Base-by-base conservation (phyloP, 2,113 vertebrate species). In the Cryptotis parvus region DNA sequence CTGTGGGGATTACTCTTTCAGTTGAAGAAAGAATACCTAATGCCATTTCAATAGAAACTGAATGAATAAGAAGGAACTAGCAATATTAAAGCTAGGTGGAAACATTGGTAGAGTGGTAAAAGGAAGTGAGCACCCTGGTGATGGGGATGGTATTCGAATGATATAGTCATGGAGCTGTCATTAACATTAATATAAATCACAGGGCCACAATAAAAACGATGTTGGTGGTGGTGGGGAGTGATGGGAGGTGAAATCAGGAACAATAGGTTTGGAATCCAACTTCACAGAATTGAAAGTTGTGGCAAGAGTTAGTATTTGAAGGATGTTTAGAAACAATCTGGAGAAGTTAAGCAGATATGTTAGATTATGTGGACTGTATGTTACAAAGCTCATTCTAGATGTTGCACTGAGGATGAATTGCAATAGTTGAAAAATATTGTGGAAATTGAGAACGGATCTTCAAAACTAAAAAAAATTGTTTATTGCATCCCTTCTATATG, bases 21-120 rank as follows among this genome's bases (percentile, higher is more conserved):
- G n/a, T 43, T 91, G 12, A 79, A 82, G 37, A 87, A 90, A 31
- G 31, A 55, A 15, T 84, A 49, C 20, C 12, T 75, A 65, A n/a
- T 43, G 18, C 18, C 45, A 61, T 72, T 83, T 66, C 43, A 87
- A 92, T 18, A 77, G 18, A 82, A 37, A 45, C 68, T 52, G 1
- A 65, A 20, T 1, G 58, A 10, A 11, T 20, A 72, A 89, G 66
- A 80, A 55, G 83, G 35, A 90, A 58, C 15, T 68, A 74, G 14
- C 8, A 12, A 55, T 55, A 55, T 55, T 55, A 55, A 79, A 91
- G 81, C 43, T 11, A 45, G 6, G 43, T 45, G 43, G 11, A 45
- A 45, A 45, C 6, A 6, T 45, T 7, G 43, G 43, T 6, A 45
- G 11, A 45, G 43, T 45, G 43, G 43, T 45, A 45, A 11, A 45